A percentile compares a stretch with the other conserved stretches of the same genome.
phyloP scores from a whole-genome alignment of 2,113 vertebrate species.

The Amblyornis subalaris region DNA sequence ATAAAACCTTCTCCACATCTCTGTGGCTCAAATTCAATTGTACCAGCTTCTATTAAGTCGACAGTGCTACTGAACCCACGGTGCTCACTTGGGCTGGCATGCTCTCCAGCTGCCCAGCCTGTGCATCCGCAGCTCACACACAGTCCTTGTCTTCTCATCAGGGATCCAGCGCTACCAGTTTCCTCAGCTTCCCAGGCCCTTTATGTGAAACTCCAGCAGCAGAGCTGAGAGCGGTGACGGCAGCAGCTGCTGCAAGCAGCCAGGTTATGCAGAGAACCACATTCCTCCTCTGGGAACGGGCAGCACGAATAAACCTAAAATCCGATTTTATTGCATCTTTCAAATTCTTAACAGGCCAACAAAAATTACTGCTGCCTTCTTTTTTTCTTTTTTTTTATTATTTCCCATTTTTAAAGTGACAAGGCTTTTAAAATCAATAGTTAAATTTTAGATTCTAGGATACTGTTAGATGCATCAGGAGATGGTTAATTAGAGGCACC shows the following conservation, averaged over 20 bases:
- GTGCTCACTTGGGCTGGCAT: not conserved
- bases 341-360: slow-evolving; percentile 48
- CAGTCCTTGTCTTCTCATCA: not conserved
- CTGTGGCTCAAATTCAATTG: not conserved
- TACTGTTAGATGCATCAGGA: not conserved
- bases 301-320: not conserved
- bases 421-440: not conserved
- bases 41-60: rapidly evolving
- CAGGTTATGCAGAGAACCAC: not conserved
- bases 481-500: not conserved
- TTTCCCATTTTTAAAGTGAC: not conserved
- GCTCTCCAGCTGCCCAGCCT: not conserved
- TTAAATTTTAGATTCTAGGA: not conserved
- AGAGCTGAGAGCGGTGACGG: rapidly evolving
- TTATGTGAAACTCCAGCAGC: not conserved
- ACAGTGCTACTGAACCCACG: not conserved
- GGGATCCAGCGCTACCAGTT: not conserved
- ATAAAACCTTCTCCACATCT: not conserved
- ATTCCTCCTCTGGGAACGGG: slow-evolving; percentile 7
- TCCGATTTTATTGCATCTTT: slow-evolving; percentile 38
- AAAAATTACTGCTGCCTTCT: not conserved
- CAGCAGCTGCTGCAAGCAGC: not conserved
- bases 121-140: not conserved
- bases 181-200: not conserved
- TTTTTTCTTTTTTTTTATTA: not conserved